A percentile compares a stretch with the other conserved stretches of the same genome.
These are phyloP conservation scores for Urocynchramus pylzowi DNA, from an alignment of 2,113 vertebrate species.

Conservation along the genomic window DNA sequence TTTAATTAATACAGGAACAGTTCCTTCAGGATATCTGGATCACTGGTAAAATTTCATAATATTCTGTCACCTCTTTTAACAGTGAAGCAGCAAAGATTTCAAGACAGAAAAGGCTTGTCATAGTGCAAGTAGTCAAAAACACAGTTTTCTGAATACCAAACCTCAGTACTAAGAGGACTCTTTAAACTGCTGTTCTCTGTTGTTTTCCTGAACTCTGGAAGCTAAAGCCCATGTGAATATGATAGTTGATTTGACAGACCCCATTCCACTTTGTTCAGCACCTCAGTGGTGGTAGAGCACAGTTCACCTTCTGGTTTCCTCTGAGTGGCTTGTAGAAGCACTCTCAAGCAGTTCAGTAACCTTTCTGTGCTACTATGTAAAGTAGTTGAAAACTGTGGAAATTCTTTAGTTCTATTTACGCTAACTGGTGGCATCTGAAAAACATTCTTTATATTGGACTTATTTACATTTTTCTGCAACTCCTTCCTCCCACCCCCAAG, in stretches of 20 bases:
- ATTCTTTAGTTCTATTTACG: neutral
- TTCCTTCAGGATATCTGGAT: neutral
- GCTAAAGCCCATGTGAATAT: neutral
- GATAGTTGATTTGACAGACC: neutral
- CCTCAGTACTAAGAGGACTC: neutral
- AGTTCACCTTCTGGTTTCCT: neutral
- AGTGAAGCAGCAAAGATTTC: neutral
- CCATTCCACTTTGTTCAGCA: rapidly evolving
- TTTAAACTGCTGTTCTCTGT: neutral
- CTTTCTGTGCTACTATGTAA: neutral
- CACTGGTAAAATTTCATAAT: neutral
- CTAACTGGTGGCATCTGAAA: neutral
- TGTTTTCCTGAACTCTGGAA: neutral
- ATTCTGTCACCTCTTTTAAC: neutral
- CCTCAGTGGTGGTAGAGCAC: neutral
- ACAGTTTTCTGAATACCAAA: neutral
- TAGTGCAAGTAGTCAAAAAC: neutral
- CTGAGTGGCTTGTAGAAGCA: neutral
- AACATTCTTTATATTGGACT: neutral
- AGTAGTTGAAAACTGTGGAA: neutral
- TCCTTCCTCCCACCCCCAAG: neutral
- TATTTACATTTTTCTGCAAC: neutral
- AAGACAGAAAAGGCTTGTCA: neutral
- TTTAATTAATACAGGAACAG: neutral
- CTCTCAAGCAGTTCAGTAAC: neutral